Evolutionary conservation across 2,888 invertebrate genomes (phyloP).

Genomic region (Hyppa rectilinea): DNA sequence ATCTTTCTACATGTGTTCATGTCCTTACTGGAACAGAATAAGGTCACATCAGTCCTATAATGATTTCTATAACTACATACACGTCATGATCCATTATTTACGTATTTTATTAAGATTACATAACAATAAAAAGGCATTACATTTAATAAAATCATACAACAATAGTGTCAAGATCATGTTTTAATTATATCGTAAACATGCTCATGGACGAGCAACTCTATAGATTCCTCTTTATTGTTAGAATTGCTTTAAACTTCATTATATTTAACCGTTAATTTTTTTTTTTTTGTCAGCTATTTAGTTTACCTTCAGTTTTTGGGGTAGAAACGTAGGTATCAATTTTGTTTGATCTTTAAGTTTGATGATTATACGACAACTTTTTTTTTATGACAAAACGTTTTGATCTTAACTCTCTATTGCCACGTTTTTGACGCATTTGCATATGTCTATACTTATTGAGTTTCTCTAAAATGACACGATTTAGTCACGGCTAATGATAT

Average conservation of each 20-base stretch:
- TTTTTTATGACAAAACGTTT: neutral
- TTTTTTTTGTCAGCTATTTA: neutral
- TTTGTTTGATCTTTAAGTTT: neutral
- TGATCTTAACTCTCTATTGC: conserved; percentile 26
- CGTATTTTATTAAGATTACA: conserved; percentile 13
- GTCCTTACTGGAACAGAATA: no score
- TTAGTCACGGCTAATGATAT: conserved; percentile 57
- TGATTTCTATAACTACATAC: neutral
- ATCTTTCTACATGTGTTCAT: no score
- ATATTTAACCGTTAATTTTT: neutral
- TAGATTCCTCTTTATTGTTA: conserved; percentile 5
- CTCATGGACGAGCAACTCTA: conserved; percentile 1
- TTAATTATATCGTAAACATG: conserved; percentile 37
- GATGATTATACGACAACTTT: neutral
- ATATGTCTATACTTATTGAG: conserved; percentile 25
- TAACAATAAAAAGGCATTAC: conserved; percentile 17
- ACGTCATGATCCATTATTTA: conserved; percentile 22
- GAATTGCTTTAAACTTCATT: neutral
- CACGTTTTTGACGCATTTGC: conserved; percentile 20
- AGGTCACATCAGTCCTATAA: neutral
- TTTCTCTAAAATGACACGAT: conserved; percentile 48
- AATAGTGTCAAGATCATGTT: conserved; percentile 49
- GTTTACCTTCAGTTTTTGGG: neutral
- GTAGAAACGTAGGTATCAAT: neutral
- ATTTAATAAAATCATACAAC: conserved; percentile 26